Base-by-base conservation (phyloP, 2,797 vertebrate species). In the Dromococcyx pavoninus region DNA sequence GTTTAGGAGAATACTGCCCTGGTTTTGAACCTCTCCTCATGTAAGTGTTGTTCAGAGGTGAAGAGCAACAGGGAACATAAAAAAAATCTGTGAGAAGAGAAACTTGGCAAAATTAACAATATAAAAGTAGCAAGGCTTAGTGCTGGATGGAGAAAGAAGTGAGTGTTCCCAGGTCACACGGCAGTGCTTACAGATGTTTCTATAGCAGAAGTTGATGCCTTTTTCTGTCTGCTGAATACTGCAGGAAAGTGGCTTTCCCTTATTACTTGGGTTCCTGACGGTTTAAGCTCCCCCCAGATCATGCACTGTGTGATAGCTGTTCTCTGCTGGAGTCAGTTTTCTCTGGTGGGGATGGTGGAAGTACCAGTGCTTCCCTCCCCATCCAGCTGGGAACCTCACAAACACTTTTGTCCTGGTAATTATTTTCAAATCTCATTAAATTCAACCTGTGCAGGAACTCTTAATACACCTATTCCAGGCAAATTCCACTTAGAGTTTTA, bases 241-340 rank as follows among this genome's bases (percentile, higher is more conserved):
- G 71, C 70, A 44, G 71, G 21, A 37, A 60, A 62, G 46, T 32
- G 43, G 11, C 56, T 19, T 66, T 27, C 32, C 41, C 54, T 74
- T 46, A 2, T 44, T 23, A 8, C 32, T 27, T 33, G 11, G 19
- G 14, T 48, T n/a, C 44, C 13, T 17, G 66, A 11, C 8, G 4
- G 28, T 48, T 9, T 28, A 22, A 69, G n/a, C 33, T 65, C n/a
- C 43, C 19, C 46, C n/a, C 14, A 32, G 18, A 1, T 32, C 4
- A 2, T 3, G 2, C 8, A 1, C 27, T 2, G 0, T 5, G 27
- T 39, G 27, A 43, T 15, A 12, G 32, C 37, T 86, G 6, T 18
- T 65, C 39, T 32, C 33, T 65, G 39, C 58, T 64, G 81, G 50
- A 32, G 17, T 7, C 48, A 11, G 4, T 22, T 46, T 54, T 19